These are phyloP conservation scores for Acleris sparsana DNA, from an alignment of 2,888 invertebrate species.

Conservation along the genomic window DNA sequence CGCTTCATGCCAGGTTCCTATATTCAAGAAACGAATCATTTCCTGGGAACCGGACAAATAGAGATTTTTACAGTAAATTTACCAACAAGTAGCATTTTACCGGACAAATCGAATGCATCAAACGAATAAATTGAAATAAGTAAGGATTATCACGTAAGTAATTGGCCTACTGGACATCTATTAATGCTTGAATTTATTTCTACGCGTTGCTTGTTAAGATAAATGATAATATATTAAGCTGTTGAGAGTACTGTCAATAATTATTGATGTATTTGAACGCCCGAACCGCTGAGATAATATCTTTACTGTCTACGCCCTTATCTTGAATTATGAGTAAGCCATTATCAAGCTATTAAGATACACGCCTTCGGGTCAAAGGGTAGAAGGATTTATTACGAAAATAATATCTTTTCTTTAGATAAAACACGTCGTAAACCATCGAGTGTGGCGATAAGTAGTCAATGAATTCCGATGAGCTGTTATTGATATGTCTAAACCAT, in stretches of 20 bases:
- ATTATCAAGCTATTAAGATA: conserved; percentile 34
- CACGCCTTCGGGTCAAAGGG: conserved; percentile 14
- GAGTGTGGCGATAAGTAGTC: conserved; percentile 9
- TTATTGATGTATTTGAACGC: not conserved
- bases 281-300: not conserved
- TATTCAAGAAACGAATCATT: no score
- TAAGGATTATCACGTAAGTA: no score
- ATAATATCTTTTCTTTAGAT: conserved; percentile 24
- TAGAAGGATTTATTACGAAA: conserved; percentile 29
- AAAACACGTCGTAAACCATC: conserved; percentile 18
- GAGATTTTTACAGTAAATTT: no score
- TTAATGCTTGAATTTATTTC: no score
- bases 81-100: no score
- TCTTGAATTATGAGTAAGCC: conserved; percentile 20
- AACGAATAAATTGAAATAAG: no score
- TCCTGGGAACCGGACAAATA: no score
- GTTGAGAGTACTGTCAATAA: not conserved
- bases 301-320: not conserved
- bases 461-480: not conserved
- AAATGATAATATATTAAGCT: conserved; percentile 2
- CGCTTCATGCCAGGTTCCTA: no score
- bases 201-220: not conserved
- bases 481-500: no score
- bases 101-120: no score
- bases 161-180: no score